Percentiles rank a stretch among this genome's conserved stretches.
phyloP scores from a whole-genome alignment of 1,140 invertebrate genomes.

The Caenorhabditis brenneri region DNA sequence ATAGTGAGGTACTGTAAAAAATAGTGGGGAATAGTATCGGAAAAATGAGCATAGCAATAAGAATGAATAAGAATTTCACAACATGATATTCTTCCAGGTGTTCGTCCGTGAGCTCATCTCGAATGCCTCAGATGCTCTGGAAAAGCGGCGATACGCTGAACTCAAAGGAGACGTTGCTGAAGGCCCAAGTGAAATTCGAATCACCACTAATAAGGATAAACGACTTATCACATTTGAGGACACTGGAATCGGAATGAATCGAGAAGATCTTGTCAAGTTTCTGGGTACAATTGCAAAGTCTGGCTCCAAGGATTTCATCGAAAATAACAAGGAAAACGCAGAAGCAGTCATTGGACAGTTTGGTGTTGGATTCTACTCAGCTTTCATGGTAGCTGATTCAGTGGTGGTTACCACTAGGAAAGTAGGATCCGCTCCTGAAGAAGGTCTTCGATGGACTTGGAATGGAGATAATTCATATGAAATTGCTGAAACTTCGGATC shows the following conservation, averaged over 20 bases:
- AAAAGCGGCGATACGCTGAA: conserved; percentile 80
- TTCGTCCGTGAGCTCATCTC: conserved; percentile 94
- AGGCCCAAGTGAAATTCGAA: conserved; percentile 81
- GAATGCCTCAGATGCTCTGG: conserved; percentile 94
- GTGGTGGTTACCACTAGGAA: conserved; percentile 87
- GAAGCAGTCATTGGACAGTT: conserved; percentile 91
- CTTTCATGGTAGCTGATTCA: conserved; percentile 93
- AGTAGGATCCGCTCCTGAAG: conserved; percentile 73
- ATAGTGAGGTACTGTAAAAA: conserved; percentile 95
- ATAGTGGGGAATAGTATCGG: too few relatives aligned
- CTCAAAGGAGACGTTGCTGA: conserved; percentile 73
- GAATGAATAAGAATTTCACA: too few relatives aligned
- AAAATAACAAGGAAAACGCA: conserved; percentile 63
- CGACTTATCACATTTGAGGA: conserved; percentile 58
- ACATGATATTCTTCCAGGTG: conserved; percentile 75
- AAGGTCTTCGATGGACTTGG: conserved; percentile 83
- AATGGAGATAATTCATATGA: conserved; percentile 89
- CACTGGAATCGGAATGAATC: conserved; percentile 85
- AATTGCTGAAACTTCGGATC: conserved; percentile 82
- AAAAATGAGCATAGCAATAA: too few relatives aligned
- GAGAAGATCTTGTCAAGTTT: conserved; percentile 86
- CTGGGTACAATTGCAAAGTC: conserved; percentile 92
- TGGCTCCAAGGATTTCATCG: conserved; percentile 83
- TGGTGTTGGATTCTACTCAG: conserved; percentile 96
- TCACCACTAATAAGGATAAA: conserved; percentile 78